Percentiles rank a stretch among this genome's conserved stretches.
Evolutionary conservation across 2,113 vertebrate genomes (phyloP).

Genomic region (Varanus komodoensis): DNA sequence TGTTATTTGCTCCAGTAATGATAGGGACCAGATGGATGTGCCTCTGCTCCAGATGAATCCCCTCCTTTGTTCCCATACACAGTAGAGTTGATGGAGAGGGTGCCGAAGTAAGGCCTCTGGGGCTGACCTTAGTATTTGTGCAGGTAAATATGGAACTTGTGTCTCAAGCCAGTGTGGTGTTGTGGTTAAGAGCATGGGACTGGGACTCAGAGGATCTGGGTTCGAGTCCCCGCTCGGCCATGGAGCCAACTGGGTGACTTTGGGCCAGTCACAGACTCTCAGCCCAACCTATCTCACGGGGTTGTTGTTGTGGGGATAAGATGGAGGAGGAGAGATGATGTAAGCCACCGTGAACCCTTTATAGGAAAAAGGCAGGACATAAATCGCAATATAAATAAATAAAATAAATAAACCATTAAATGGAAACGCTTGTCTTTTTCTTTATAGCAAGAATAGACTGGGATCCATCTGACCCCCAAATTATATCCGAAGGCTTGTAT

Average conservation of each 20-base stretch:
- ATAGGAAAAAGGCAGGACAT: no score
- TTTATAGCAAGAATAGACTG: constrained; percentile 91
- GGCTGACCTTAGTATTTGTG: neutral
- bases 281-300: no score
- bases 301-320: no score
- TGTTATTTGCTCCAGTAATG: neutral
- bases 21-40: neutral
- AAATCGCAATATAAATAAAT: no score
- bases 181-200: no score
- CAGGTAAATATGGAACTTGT: neutral
- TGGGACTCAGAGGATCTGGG: no score
- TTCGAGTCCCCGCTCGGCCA: no score
- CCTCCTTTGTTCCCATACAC: neutral
- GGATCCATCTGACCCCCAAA: constrained; percentile 94
- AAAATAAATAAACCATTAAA: constrained; percentile 28
- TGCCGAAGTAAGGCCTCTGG: neutral
- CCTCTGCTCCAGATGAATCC: neutral
- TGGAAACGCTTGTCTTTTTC: constrained; percentile 45
- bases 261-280: no score
- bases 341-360: no score
- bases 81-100: neutral
- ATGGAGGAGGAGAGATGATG: no score
- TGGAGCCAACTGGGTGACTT: no score
- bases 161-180: neutral
- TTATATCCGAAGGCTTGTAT: constrained; percentile 96